Evolutionary conservation across 2,113 vertebrate species (phyloP), one percentile per base, ranked within the genome.

Genomic region (Channa maculata): DNA sequence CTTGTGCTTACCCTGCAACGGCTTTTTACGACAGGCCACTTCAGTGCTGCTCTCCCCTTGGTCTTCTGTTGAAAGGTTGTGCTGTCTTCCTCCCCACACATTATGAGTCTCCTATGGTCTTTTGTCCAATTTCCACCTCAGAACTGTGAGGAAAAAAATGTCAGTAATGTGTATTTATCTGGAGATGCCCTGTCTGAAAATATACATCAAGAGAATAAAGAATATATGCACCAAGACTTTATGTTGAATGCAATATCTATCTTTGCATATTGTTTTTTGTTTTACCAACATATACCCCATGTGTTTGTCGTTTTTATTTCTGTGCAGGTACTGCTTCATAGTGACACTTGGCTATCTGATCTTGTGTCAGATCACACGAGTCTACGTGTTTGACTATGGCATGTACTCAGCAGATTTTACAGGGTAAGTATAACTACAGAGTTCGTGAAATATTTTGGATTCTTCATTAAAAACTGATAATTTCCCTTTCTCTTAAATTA

Each of bases 321-420:
- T 94, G 15, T 53, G 4, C 92, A 99, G 98, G 89, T 98, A 96
- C 83, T 99, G 97, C 91, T 98, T 99, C 92, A 94, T 99, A 83
- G 96, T 98, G 65, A 97, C 98, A 55, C 93, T 99, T 76, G 96
- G 97, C 86, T 99, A 99, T 92, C 97, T 99, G 91, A 97, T 96
- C 75, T 88, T 96, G 89, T 99, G 98, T 94, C 97, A 99, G 94
- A 94, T 99, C 90, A 98, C 97, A 65, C 95, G 97, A 75, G 97
- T 99, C 86, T 99, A 99, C 83, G 96, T 99, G 87, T 99, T 99
- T 80, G 98, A 99, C 90, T 99, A 99, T 50, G 97, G 97, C 93
- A 98, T 98, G 89, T 99, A 99, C 92, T 99, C 98, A 53, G 96
- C 98, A 86, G 98, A 99, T 87, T 99, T 99, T 89, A 98, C 98